These are phyloP conservation scores for Drosophila infuscata DNA, from an alignment of 2,888 invertebrate species.

Conservation along the genomic window DNA sequence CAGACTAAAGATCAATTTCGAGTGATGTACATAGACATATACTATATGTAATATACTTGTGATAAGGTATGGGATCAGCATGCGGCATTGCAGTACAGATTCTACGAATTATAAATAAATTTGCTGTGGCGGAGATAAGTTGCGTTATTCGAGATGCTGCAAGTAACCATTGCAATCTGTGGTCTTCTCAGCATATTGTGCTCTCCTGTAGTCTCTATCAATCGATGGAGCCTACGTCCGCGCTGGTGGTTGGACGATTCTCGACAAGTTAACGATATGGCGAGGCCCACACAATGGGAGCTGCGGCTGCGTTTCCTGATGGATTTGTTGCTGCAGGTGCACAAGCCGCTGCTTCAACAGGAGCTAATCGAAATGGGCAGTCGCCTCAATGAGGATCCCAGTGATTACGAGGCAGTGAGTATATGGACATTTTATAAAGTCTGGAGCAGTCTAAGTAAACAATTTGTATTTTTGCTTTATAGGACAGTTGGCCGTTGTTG, in stretches of 20 bases:
- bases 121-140: neutral
- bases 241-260: constrained; percentile 22
- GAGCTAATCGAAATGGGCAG: constrained; percentile 63
- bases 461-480: neutral
- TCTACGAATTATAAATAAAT: neutral
- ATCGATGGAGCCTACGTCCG: constrained; percentile 30
- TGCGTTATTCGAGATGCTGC: constrained; percentile 38
- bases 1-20: neutral
- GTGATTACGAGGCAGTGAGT: constrained; percentile 57
- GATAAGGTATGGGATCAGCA: constrained; percentile 32
- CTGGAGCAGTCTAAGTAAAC: neutral
- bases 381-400: constrained; percentile 51
- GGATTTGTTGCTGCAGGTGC: constrained; percentile 72
- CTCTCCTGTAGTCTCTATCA: neutral
- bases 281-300: constrained; percentile 17
- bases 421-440: fast-evolving
- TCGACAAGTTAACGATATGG: neutral
- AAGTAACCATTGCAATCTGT: constrained; percentile 12
- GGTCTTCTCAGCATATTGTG: constrained; percentile 20
- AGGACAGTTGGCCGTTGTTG: constrained; percentile 51
- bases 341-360: constrained; percentile 69
- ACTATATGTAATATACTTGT: neutral
- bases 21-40: neutral
- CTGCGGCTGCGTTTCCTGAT: constrained; percentile 64
- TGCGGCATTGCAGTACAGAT: neutral